phyloP scores from a whole-genome alignment of 2,113 vertebrate genomes.

The Mastomys natalensis region DNA sequence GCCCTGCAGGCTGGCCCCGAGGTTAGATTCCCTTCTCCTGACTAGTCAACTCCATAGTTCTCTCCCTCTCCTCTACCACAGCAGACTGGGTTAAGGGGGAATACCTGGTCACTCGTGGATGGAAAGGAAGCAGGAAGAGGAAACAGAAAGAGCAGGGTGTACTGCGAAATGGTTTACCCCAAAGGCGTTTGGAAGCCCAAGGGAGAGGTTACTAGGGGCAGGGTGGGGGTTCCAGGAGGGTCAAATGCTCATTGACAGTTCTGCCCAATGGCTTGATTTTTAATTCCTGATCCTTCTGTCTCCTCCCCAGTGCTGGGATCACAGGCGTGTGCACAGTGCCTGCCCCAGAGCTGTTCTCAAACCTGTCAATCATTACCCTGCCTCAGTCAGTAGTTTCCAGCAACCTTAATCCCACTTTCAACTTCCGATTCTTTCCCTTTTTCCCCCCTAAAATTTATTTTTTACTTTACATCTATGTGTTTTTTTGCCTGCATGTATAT shows the following conservation, averaged over 20 bases:
- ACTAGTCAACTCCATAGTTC: background rate
- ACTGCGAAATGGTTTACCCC: background rate
- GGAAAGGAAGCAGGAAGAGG: slow-evolving; percentile 15
- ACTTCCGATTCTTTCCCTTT: background rate
- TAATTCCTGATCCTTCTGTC: background rate
- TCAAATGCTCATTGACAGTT: too few species aligned
- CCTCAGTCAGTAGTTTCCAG: background rate
- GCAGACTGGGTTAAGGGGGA: background rate
- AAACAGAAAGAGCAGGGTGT: background rate
- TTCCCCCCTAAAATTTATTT: background rate
- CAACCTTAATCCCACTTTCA: background rate
- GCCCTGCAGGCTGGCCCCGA: background rate
- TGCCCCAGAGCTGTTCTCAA: background rate
- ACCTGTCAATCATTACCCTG: background rate
- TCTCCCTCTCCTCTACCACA: background rate
- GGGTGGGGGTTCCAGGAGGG: background rate
- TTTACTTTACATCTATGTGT: background rate
- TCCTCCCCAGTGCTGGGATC: background rate
- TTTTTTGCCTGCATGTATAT: background rate
- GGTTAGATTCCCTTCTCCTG: background rate
- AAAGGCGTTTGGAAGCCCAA: background rate
- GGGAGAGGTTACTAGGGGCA: background rate
- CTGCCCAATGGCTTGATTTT: background rate
- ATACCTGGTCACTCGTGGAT: background rate
- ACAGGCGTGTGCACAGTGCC: background rate